A percentile compares a stretch with the other conserved stretches of the same genome.
Conservation (phyloP, 2,888 invertebrate genomes). For the Hololepta plana region DNA sequence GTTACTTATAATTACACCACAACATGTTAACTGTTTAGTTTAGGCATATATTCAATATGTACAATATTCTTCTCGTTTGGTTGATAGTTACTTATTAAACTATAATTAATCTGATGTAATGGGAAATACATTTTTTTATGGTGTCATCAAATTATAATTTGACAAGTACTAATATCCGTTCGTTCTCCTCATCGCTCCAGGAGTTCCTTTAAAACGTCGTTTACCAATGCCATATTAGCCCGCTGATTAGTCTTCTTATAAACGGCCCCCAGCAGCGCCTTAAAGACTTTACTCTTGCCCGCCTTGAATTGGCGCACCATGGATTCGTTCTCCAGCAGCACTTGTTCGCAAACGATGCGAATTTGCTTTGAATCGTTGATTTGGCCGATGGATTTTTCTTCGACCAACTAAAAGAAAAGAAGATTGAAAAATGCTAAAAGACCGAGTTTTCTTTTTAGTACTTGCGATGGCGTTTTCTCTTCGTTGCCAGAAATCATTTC, state of each 20-base stretch:
- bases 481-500: constrained; percentile 27
- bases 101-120: too few species aligned
- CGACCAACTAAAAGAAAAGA: constrained; percentile 29
- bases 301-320: constrained; percentile 43
- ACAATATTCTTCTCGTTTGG: too few species aligned
- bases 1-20: too few species aligned
- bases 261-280: constrained; percentile 42
- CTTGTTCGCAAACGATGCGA: constrained; percentile 36
- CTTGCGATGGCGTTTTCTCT: constrained; percentile 6
- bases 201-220: constrained; percentile 40
- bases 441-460: not conserved
- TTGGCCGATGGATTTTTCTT: constrained; percentile 42
- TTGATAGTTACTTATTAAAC: too few species aligned
- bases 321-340: constrained; percentile 46
- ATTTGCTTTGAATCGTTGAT: constrained; percentile 43
- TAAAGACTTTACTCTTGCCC: constrained; percentile 52
- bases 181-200: too few species aligned
- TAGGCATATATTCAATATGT: too few species aligned
- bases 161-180: too few species aligned
- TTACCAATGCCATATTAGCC: constrained; percentile 47
- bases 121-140: too few species aligned
- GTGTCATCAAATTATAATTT: too few species aligned
- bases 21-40: too few species aligned
- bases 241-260: constrained; percentile 38
- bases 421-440: not conserved